Conservation (phyloP, 1,140 invertebrate genomes). For the Acyrthosiphon pisum region DNA sequence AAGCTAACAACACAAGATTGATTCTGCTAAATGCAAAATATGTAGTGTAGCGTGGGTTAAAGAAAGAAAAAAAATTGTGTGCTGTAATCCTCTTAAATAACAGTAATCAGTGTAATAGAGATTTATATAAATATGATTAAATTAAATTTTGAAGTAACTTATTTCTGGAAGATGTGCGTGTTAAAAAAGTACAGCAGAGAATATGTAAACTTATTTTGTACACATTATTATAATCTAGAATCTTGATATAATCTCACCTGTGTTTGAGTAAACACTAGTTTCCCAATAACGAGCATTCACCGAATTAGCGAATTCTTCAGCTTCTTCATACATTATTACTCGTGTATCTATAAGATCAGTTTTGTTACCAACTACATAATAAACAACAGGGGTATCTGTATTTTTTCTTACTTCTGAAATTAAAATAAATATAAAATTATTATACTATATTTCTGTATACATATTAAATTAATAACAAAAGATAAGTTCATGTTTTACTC, state of each 20-base stretch:
- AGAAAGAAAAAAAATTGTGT: no score
- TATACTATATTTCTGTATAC: not conserved
- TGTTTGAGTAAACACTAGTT: conserved; percentile 48
- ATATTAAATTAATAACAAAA: not conserved
- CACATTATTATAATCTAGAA: not conserved
- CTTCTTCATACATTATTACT: conserved; percentile 28
- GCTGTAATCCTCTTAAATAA: no score
- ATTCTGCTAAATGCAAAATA: no score
- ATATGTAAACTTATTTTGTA: not conserved
- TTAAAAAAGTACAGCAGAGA: not conserved
- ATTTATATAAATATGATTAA: no score
- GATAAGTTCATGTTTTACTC: no score
- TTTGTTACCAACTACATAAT: conserved; percentile 56
- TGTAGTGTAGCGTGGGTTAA: no score
- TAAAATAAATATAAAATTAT: not conserved
- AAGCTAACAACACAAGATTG: no score
- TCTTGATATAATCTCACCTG: not conserved
- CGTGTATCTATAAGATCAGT: conserved; percentile 26
- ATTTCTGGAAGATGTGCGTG: not conserved
- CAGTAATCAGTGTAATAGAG: no score
- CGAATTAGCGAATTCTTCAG: conserved; percentile 44
- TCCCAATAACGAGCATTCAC: conserved; percentile 46
- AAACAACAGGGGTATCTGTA: conserved; percentile 42
- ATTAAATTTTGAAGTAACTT: no score
- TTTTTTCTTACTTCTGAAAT: conserved; percentile 53